Conservation (phyloP, 2,797 vertebrate species). For the Gadopsis bispinosus region DNA sequence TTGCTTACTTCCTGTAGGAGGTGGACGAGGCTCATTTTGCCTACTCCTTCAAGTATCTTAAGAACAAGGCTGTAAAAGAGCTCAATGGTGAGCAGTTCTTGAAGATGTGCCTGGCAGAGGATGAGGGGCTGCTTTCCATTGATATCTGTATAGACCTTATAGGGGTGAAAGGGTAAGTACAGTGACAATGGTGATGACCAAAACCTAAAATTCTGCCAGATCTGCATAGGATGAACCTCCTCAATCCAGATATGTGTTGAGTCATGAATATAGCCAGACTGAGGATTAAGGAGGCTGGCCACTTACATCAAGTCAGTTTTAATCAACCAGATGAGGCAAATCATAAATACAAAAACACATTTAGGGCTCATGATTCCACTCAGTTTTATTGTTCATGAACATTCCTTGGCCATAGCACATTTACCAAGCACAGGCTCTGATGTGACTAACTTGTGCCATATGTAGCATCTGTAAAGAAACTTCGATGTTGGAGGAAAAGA, state of each 20-base stretch:
- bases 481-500: conserved; percentile 11
- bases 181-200: background rate
- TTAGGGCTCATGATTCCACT: background rate
- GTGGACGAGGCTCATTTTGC: conserved; percentile 97
- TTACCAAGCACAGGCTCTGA: conserved; percentile 18
- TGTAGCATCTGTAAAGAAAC: conserved; percentile 16
- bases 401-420: conserved; percentile 1
- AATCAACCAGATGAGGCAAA: conserved; percentile 6
- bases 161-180: conserved; percentile 95
- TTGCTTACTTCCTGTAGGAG: conserved; percentile 83
- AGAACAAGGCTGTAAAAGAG: conserved; percentile 98
- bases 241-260: background rate
- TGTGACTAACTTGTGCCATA: conserved; percentile 32
- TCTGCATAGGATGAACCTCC: background rate
- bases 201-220: background rate
- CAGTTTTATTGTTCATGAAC: conserved; percentile 9
- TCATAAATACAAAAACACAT: conserved; percentile 5
- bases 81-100: conserved; percentile 97
- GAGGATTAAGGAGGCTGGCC: background rate
- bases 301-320: background rate
- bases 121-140: conserved; percentile 92
- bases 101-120: conserved; percentile 96
- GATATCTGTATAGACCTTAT: conserved; percentile 98
- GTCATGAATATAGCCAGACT: background rate
- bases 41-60: conserved; percentile 98